Base-by-base conservation (phyloP, 2,797 vertebrate species). In the Coregonus sp. region DNA sequence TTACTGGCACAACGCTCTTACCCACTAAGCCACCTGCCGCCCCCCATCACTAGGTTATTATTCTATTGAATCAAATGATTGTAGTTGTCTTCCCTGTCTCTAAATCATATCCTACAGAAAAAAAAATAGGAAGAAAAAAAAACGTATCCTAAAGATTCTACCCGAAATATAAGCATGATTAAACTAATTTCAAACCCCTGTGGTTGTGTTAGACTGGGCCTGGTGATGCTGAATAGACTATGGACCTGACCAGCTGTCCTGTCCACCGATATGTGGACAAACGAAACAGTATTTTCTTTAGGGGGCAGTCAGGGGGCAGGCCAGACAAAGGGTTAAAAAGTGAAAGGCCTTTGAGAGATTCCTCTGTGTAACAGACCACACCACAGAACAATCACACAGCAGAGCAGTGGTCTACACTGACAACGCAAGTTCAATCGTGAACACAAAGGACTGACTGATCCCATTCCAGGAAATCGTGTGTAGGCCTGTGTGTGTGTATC, bases 261-360 rank as follows among this genome's bases (percentile, higher is more conserved):
- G 92, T 91, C 93, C 95, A 94, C 84, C 95, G 94, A 95, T 94
- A 92, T 93, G 91, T 89, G 92, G 86, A 92, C 93, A 95, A 95
- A 95, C 94, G 95, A 95, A 94, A 93, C 91, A 83, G 81, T 73
- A 90, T 93, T 92, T 95, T 95, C 91, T 95, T 95, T 87, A 82
- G 74, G 91, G 91, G 90, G 3, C 15, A 18, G 52, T 54, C 52
- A 18, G 56, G 56, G 16, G n/a, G 25, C 18, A n/a, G 56, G n/a
- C 96, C 94, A 96, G 96, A 96, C 90, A 95, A 94, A 84, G 88
- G 90, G 89, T 85, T 87, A 90, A 90, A 87, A 82, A 25, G 74
- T 91, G 90, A 95, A 56, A 59, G 56, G 15, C 56, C 56, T 94
- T 93, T 94, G 91, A 94, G 92, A 91, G 93, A 95, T 94, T 95